A percentile compares a stretch with the other conserved stretches of the same genome.
These are phyloP conservation scores for Dascillus cervinus DNA, from an alignment of 2,888 invertebrate species.

Conservation along the genomic window DNA sequence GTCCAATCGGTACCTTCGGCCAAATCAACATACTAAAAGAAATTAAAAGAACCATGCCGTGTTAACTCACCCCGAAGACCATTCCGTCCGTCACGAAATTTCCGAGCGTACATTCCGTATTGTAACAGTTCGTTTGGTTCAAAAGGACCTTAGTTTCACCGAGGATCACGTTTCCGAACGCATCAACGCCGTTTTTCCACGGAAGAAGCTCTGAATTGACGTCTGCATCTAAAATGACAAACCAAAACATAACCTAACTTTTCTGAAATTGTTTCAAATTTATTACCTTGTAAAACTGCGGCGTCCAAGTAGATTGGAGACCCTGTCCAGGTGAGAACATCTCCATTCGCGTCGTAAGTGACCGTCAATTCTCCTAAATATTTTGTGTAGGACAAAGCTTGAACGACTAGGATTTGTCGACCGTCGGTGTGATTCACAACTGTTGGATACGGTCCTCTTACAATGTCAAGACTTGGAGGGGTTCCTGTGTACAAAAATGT, in stretches of 20 bases:
- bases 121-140: slow-evolving; percentile 47
- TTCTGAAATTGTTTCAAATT: neutral
- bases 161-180: slow-evolving; percentile 47
- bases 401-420: slow-evolving; percentile 57
- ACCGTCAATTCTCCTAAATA: slow-evolving; percentile 73
- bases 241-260: neutral
- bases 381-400: slow-evolving; percentile 64
- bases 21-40: slow-evolving; percentile 42
- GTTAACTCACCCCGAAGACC: slow-evolving; percentile 51
- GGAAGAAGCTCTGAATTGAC: slow-evolving; percentile 52
- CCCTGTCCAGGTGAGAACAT: slow-evolving; percentile 57
- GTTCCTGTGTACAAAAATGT: slow-evolving; percentile 62
- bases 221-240: slow-evolving; percentile 46
- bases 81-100: slow-evolving; percentile 66
- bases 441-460: slow-evolving; percentile 63
- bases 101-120: slow-evolving; percentile 65
- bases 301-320: slow-evolving; percentile 60
- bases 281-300: slow-evolving; percentile 56
- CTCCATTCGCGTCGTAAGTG: slow-evolving; percentile 59
- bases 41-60: slow-evolving; percentile 1
- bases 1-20: slow-evolving; percentile 53
- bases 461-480: slow-evolving; percentile 46
- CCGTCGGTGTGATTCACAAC: slow-evolving; percentile 51
- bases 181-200: slow-evolving; percentile 53
- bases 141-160: slow-evolving; percentile 54